Evolutionary conservation across 2,797 vertebrate species (phyloP).

Genomic region (Anomalospiza imberbis): DNA sequence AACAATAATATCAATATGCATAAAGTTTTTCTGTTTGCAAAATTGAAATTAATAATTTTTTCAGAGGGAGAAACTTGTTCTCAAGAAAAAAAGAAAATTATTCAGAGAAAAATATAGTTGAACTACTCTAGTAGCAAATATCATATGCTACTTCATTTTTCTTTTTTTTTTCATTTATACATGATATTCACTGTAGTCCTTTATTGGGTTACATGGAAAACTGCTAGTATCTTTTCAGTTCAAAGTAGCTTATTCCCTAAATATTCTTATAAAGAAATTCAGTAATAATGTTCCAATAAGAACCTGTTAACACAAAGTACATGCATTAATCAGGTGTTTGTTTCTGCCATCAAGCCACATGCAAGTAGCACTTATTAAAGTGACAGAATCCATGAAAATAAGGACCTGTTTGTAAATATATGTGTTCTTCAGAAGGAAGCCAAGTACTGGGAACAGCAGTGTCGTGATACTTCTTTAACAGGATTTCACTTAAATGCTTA

Average conservation of each 20-base stretch:
- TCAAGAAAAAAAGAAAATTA: background rate
- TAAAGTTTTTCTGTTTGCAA: background rate
- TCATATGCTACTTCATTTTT: background rate
- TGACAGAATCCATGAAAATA: background rate
- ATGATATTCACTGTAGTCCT: background rate
- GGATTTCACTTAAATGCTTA: background rate
- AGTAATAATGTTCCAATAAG: background rate
- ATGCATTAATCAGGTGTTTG: background rate
- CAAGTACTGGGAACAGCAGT: background rate
- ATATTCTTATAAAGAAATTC: background rate
- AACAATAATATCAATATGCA: background rate
- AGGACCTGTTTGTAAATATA: background rate
- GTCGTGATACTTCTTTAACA: background rate
- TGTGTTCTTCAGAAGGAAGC: background rate
- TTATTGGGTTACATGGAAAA: background rate
- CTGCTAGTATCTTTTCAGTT: background rate
- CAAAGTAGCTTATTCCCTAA: background rate
- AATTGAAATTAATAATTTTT: background rate
- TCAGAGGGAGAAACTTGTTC: background rate
- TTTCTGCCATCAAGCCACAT: background rate
- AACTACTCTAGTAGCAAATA: background rate
- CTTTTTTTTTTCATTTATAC: background rate
- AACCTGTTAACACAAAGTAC: background rate
- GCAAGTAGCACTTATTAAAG: background rate
- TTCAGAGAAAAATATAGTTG: background rate